Evolutionary conservation across 2,888 invertebrate genomes (phyloP), one percentile per base, ranked within the genome.

Genomic region (Saturnia pavonia): DNA sequence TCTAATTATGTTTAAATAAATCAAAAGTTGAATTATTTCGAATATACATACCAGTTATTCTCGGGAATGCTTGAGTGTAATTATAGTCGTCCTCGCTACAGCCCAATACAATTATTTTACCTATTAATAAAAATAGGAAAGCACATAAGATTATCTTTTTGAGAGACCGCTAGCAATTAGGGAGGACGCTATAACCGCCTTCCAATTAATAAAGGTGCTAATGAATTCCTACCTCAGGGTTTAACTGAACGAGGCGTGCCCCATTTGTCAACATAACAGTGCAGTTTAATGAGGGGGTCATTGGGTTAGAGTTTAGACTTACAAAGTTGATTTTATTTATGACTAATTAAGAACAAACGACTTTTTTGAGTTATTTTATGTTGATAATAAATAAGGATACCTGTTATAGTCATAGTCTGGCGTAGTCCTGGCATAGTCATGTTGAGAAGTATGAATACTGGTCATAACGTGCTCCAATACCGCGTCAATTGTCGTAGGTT

Each of bases 161-260:
- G 22, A 51, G 19, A 69, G 16, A 60, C 72, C 72, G 72, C 72
- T 63, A 48, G 67, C 67, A 72, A 72, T 86, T 85, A 83, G 79
- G 82, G 80, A 80, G 84, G 82, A 74, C 75, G 77, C 69, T 76
- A 76, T 80, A 78, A 73, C 86, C 88, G 85, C 88, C 90, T 85
- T 78, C 82, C 85, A 88, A 91, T 92, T 92, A 91, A 90, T 91
- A 89, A 88, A 81, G 82, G 80, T 77, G 75, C 84, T 90, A 90
- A 91, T 91, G 85, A 89, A 88, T 88, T 85, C 80, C 83, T 80
- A 83, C 85, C 86, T 81, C 78, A 78, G 82, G 85, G 81, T 76
- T 76, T 75, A 74, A 54, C 11, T 25, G 57, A 43, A 4, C 43
- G 54, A 89, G 90, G 88, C 88, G 88, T 84, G 80, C 79, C 87